Percentiles rank a stretch among this genome's conserved stretches.
Evolutionary conservation across 2,888 invertebrate species (phyloP).

Genomic region (Cheilosia variabilis): DNA sequence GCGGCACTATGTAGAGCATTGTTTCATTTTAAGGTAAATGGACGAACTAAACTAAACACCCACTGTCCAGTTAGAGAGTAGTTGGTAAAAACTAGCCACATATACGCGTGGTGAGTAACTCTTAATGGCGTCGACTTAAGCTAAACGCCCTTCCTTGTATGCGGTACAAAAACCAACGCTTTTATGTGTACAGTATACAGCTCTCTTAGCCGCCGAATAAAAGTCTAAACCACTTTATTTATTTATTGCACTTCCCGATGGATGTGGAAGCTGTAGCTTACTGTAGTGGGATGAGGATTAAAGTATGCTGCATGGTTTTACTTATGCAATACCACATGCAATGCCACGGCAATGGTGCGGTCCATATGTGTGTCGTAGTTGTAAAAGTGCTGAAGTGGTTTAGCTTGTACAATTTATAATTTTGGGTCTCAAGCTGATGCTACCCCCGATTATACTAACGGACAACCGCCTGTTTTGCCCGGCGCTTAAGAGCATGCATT

Average conservation of each 20-base stretch:
- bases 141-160: constrained; percentile 28
- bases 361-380: not conserved
- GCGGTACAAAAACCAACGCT: constrained; percentile 17
- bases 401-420: not conserved
- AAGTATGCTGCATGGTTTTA: constrained; percentile 1
- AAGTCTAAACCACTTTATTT: constrained; percentile 57
- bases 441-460: no score
- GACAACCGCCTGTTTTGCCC: no score
- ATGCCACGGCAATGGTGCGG: not conserved
- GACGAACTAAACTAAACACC: constrained; percentile 5
- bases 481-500: no score
- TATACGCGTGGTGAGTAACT: constrained; percentile 25
- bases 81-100: constrained; percentile 1
- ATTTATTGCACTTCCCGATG: constrained; percentile 41
- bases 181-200: constrained; percentile 18
- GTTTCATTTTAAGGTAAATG: not conserved
- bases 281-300: not conserved
- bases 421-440: no score
- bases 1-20: constrained; percentile 5
- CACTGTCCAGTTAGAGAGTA: not conserved
- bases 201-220: constrained; percentile 49
- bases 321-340: constrained; percentile 6
- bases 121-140: constrained; percentile 44
- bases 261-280: constrained; percentile 24
- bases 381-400: not conserved